Base-by-base conservation (phyloP, 2,113 vertebrate genomes). In the Chascanopsetta lugubris region DNA sequence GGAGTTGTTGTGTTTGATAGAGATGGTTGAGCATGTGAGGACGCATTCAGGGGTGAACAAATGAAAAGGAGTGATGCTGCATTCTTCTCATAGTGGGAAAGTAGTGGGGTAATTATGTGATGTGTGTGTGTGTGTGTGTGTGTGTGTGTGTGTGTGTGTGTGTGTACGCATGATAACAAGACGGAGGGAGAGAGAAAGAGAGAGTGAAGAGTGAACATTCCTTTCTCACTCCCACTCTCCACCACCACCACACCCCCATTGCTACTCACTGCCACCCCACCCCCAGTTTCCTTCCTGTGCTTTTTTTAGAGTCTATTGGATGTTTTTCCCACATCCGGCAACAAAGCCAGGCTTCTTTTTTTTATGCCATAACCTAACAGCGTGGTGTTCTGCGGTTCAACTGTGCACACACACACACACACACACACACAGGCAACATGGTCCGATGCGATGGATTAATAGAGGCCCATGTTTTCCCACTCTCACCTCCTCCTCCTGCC, bases 241-340 rank as follows among this genome's bases (percentile, higher is more conserved):
- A 56, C 79, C 82, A 56, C 77, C 82, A 79, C 78, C 82, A 86
- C 87, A 69, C 84, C 84, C 84, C 85, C 82, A 59, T 76, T 56
- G 93, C 92, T 93, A 92, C 78, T 73, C 81, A 18, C 86, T 90
- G 88, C 89, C 83, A 87, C 91, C 85, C 95, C 93, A 94, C 94
- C 94, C 92, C 96, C 94, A 92, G 93, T 94, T 98, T 98, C 96
- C 96, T 98, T 98, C 96, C 96, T 96, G 92, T 90, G 91, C 94
- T 96, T 95, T 96, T 96, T 97, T 96, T 98, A 97, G 95, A 94
- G 92, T 90, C 90, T 84, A 90, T 67, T 92, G 92, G 94, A 94
- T 94, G 94, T 95, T 96, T 95, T 55, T 55, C 78, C 95, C 94
- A 95, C 94, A 92, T 96, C 95, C 93, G 94, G 94, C 91, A 96